Percentiles rank a stretch among this genome's conserved stretches.
Evolutionary conservation across 1,140 invertebrate genomes (phyloP).

Genomic region (Hirudo medicinalis): DNA sequence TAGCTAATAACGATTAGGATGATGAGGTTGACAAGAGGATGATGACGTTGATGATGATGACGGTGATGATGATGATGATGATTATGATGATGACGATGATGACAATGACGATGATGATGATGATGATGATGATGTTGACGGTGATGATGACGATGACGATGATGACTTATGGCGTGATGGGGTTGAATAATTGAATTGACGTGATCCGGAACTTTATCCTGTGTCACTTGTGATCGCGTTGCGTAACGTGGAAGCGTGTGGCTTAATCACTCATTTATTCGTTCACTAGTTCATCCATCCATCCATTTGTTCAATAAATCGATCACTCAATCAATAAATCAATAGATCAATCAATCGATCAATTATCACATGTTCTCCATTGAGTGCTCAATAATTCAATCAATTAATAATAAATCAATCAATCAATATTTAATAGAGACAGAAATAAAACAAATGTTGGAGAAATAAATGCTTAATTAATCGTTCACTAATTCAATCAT

Average conservation of each 20-base stretch:
- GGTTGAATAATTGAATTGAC: neutral
- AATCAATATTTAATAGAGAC: no score
- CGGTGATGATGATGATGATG: neutral
- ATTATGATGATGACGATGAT: neutral
- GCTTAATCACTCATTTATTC: neutral
- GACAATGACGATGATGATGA: conserved; percentile 5
- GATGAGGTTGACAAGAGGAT: neutral
- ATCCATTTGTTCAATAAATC: neutral
- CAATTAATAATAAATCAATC: neutral
- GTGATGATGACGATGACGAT: neutral
- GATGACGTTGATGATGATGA: neutral
- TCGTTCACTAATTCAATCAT: neutral
- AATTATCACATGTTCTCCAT: no score
- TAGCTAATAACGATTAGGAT: neutral
- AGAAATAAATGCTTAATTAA: neutral
- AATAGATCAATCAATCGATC: neutral
- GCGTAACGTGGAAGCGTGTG: neutral
- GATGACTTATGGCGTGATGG: neutral
- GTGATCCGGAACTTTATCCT: neutral
- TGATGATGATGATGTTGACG: conserved; percentile 5
- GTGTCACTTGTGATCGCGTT: neutral
- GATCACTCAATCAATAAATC: neutral
- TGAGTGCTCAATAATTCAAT: neutral
- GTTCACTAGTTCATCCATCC: conserved; percentile 8
- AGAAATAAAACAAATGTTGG: neutral